These are phyloP conservation scores for Notoglanidium macrostoma DNA, from an alignment of 2,797 vertebrate species.

Conservation along the genomic window DNA sequence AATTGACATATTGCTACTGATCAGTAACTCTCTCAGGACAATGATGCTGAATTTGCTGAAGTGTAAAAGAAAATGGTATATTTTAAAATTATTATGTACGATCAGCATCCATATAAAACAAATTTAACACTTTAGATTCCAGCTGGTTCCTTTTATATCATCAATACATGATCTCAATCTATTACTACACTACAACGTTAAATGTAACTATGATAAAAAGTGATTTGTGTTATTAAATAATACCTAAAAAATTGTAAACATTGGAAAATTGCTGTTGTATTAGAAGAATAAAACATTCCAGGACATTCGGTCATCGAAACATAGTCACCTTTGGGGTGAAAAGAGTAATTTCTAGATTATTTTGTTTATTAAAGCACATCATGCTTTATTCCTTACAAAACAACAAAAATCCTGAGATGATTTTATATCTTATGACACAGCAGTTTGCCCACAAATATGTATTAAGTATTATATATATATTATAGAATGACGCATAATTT, in stretches of 20 bases:
- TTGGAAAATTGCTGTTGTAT: not conserved
- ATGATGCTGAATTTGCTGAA: conserved; percentile 56
- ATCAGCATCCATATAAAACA: conserved; percentile 12
- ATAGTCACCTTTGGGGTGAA: not conserved
- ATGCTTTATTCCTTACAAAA: not conserved
- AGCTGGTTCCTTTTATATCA: not conserved
- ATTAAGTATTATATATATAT: too few relatives aligned
- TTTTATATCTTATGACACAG: too few relatives aligned
- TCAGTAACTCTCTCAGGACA: conserved; percentile 70
- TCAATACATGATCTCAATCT: not conserved
- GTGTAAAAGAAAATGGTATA: conserved; percentile 2
- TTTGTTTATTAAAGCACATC: not conserved
- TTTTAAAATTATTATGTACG: not conserved
- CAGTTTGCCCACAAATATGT: too few relatives aligned
- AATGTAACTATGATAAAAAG: not conserved
- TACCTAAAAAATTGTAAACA: not conserved
- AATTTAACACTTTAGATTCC: not conserved
- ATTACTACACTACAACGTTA: not conserved
- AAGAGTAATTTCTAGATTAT: not conserved
- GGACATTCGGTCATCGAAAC: not conserved
- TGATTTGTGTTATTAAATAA: not conserved
- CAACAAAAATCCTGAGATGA: too few relatives aligned
- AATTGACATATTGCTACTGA: conserved; percentile 81
- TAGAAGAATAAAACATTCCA: not conserved
- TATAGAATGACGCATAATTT: too few relatives aligned